Conservation (phyloP, 2,113 vertebrate genomes). For the Nematolebias whitei region DNA sequence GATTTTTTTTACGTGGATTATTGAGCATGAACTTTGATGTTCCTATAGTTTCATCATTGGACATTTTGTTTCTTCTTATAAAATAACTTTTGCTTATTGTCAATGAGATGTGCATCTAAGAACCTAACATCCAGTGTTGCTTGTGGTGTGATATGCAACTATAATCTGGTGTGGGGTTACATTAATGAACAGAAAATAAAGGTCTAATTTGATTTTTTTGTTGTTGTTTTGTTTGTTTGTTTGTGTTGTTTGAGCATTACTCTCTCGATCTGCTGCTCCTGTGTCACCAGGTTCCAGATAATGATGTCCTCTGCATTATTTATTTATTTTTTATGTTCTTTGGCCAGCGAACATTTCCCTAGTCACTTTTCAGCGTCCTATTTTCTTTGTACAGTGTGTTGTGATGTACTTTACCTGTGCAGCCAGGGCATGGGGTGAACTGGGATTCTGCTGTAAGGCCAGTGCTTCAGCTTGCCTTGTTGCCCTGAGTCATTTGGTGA, state of each 20-base stretch:
- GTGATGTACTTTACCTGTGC: conserved; percentile 33
- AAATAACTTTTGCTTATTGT: background rate
- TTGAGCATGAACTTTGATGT: too few relatives aligned
- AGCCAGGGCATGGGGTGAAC: conserved; percentile 2
- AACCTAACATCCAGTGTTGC: background rate
- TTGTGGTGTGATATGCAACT: background rate
- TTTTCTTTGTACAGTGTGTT: conserved; percentile 36
- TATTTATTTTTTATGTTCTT: conserved; percentile 6
- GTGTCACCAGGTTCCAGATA: conserved; percentile 40
- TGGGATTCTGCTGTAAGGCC: conserved; percentile 43
- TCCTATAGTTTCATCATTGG: too few relatives aligned
- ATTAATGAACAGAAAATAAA: conserved; percentile 59
- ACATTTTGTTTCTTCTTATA: too few relatives aligned
- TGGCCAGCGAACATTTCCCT: conserved; percentile 33
- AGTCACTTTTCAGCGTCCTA: conserved; percentile 56
- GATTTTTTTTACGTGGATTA: too few relatives aligned
- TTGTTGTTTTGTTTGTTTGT: too few relatives aligned
- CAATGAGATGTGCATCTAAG: background rate
- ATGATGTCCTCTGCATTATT: conserved; percentile 46
- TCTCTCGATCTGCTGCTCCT: conserved; percentile 28
- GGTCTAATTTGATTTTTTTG: conserved; percentile 24
- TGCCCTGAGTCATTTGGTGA: conserved; percentile 47
- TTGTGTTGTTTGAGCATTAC: background rate
- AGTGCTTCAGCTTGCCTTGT: conserved; percentile 26
- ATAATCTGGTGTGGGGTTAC: conserved; percentile 7